These are phyloP conservation scores for Siniperca undulata DNA, from an alignment of 2,797 vertebrate genomes.

Conservation along the genomic window DNA sequence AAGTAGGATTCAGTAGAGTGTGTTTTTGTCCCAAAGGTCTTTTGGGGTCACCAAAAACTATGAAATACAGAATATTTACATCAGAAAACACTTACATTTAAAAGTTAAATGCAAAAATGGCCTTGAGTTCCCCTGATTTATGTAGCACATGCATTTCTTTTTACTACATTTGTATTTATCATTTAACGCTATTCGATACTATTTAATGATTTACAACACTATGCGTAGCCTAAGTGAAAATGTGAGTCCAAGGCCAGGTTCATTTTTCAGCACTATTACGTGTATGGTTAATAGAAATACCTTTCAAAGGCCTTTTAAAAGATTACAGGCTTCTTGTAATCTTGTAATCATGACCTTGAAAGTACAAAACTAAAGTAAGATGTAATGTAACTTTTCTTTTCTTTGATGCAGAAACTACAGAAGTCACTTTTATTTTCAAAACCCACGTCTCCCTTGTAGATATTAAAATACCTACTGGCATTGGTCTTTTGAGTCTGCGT, in stretches of 20 bases:
- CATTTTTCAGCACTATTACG: background rate
- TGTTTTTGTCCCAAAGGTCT: background rate
- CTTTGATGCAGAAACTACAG: background rate
- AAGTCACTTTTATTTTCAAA: background rate
- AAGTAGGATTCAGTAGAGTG: background rate
- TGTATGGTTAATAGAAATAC: background rate
- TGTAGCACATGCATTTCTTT: background rate
- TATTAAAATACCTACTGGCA: background rate
- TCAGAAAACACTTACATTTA: background rate
- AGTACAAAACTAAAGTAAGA: background rate
- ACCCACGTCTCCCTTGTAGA: background rate
- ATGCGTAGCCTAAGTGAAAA: background rate
- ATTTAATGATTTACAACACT: background rate
- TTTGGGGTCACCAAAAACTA: background rate
- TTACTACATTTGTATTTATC: background rate
- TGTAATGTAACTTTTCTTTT: background rate
- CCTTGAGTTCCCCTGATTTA: background rate
- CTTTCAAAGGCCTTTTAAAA: background rate
- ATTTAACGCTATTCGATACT: background rate
- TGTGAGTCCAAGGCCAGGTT: background rate
- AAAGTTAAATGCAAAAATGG: background rate
- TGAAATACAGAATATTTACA: background rate
- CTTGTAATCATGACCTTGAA: background rate
- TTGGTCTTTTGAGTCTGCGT: background rate
- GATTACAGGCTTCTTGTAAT: background rate